Conservation (phyloP, 2,888 invertebrate species). For the Drosophila borealis region DNA sequence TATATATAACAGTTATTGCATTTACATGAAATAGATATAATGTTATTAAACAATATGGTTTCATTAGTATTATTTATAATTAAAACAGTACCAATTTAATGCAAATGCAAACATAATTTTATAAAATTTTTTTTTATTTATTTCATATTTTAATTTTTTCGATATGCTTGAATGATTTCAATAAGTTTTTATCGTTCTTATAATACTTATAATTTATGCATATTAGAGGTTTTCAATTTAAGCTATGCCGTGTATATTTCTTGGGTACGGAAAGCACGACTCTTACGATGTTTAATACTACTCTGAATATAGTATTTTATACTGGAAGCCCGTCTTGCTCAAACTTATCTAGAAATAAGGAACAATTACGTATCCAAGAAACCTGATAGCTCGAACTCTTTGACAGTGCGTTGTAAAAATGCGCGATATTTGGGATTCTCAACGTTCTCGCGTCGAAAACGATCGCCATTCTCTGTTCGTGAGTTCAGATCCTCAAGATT, state of each 20-base stretch:
- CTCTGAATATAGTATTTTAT: not conserved
- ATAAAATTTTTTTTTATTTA: too few relatives aligned
- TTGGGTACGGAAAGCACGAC: not conserved
- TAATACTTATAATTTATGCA: too few relatives aligned
- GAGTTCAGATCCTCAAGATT: constrained; percentile 78
- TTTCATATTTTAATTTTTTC: too few relatives aligned
- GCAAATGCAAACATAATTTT: too few relatives aligned
- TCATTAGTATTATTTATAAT: too few relatives aligned
- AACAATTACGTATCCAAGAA: constrained; percentile 79
- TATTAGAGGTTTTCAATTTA: too few relatives aligned
- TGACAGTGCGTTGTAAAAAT: constrained; percentile 82
- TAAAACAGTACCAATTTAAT: too few relatives aligned
- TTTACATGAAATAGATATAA: too few relatives aligned
- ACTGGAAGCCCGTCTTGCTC: constrained; percentile 30
- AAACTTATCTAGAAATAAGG: not conserved
- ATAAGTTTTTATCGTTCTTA: too few relatives aligned
- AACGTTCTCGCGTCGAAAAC: constrained; percentile 81
- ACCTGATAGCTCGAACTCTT: constrained; percentile 83
- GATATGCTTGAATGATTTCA: too few relatives aligned
- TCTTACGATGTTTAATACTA: constrained; percentile 8
- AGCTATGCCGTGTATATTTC: not conserved
- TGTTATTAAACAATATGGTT: too few relatives aligned
- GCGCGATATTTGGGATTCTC: constrained; percentile 83
- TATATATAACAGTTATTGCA: not conserved
- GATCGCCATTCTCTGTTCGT: constrained; percentile 79